Evolutionary conservation across 2,888 invertebrate genomes (phyloP), one percentile per base, ranked within the genome.

Genomic region (Lasioglossum calceatum): DNA sequence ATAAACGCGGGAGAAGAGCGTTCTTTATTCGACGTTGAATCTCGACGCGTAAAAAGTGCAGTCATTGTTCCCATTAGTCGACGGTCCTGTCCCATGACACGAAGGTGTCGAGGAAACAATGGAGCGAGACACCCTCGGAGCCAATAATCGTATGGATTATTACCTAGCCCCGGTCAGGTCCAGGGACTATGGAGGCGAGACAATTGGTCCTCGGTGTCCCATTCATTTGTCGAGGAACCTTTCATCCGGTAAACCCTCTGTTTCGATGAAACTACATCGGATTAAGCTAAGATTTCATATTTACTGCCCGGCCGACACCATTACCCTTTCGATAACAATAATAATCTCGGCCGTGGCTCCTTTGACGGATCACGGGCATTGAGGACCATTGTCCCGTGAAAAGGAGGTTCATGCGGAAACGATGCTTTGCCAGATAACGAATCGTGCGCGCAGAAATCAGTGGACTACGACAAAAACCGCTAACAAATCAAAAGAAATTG

Each of bases 71-170:
- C 67, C 44, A 82, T 79, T 67, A n/a, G 74, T 73, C 54, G 82
- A 79, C 79, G 44, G 42, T 19, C 44, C 39, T 42, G 67, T 67
- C 16, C 67, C 32, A 10, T 67, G n/a, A 64, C 0, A 44, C n/a
- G 32, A 58, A 75, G 47, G 39, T 81, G 39, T 61, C 16, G 61
- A 16, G 12, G 16, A 71, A 72, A 83, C 83, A 81, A 81, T 81
- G 61, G 83, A 84, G 4, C 2, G 39, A 36, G 47, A 75, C 74
- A 83, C 58, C 82, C 83, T 32, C 44, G 58, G 47, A 71, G 61
- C 50, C 72, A 81, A 77, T 81, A 64, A 77, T 84, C 76, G 76
- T 54, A 54, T 44, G 77, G 81, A 84, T 84, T 81, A 81, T 50
- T 42, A 32, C 50, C 16, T n/a, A 36, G 32, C 76, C 32, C 32